These are phyloP conservation scores for Calcarius lapponicus DNA, from an alignment of 2,797 vertebrate genomes.

Conservation along the genomic window DNA sequence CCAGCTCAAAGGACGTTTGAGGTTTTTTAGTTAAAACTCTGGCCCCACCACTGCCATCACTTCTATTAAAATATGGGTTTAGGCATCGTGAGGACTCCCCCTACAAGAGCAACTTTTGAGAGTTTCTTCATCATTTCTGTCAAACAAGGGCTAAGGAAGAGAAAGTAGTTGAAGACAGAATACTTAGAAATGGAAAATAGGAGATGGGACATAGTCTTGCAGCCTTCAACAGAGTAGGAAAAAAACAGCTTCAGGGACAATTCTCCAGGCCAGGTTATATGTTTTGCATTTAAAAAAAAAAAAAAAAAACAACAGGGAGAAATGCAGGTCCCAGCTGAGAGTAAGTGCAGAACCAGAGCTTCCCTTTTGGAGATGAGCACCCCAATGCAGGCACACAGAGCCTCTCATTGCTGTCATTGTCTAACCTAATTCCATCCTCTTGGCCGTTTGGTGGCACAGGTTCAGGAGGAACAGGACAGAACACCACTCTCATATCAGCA, in stretches of 20 bases:
- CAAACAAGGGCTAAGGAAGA: neutral
- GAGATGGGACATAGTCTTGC: neutral
- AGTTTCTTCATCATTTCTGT: neutral
- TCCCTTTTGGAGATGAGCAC: neutral
- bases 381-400: neutral
- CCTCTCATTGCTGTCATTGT: neutral
- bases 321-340: neutral
- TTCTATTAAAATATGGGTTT: neutral
- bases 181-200: neutral
- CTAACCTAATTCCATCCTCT: neutral
- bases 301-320: neutral
- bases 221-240: neutral
- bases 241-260: neutral
- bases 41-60: neutral
- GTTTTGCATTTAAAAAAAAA: neutral
- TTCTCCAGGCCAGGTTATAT: neutral
- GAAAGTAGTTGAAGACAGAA: neutral
- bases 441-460: neutral
- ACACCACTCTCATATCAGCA: neutral
- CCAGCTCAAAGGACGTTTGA: neutral
- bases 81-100: neutral
- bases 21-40: neutral
- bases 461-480: neutral
- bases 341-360: neutral
- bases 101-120: fast-evolving